Percentiles rank a stretch among this genome's conserved stretches.
Evolutionary conservation across 2,113 vertebrate genomes (phyloP).

Genomic region (Beaufortia kweichowensis): DNA sequence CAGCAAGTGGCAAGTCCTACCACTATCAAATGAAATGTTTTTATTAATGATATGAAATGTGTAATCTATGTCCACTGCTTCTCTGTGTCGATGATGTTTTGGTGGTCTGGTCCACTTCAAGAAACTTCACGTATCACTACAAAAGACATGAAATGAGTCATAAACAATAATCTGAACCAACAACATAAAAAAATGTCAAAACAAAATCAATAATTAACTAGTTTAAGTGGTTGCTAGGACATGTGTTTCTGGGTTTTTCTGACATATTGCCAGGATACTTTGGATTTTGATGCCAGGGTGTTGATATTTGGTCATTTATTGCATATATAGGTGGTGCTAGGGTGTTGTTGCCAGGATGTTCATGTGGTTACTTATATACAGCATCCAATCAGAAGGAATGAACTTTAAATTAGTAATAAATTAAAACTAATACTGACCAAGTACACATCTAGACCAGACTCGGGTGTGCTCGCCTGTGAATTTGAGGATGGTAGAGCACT

Average conservation of each 20-base stretch:
- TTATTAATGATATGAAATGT: background rate
- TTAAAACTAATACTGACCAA: conserved; percentile 77
- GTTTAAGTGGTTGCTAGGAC: too few relatives aligned
- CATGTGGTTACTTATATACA: too few relatives aligned
- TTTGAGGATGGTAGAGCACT: conserved; percentile 72
- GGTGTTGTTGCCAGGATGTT: too few relatives aligned
- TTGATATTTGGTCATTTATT: too few relatives aligned
- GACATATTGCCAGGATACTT: too few relatives aligned
- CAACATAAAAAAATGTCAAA: background rate
- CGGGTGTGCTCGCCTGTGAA: conserved; percentile 73
- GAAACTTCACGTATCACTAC: conserved; percentile 20
- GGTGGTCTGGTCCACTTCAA: conserved; percentile 11
- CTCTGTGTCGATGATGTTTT: background rate
- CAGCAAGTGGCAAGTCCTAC: background rate
- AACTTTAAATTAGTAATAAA: background rate
- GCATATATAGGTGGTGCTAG: too few relatives aligned
- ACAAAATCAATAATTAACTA: too few relatives aligned
- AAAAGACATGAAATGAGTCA: conserved; percentile 17
- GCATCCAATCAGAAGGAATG: background rate
- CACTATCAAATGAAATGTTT: background rate
- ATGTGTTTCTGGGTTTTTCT: too few relatives aligned
- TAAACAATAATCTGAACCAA: background rate
- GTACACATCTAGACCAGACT: conserved; percentile 86
- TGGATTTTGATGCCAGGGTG: too few relatives aligned
- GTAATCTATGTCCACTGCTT: background rate